Conservation (phyloP, 2,888 invertebrate species). For the Yponomeuta cagnagella region DNA sequence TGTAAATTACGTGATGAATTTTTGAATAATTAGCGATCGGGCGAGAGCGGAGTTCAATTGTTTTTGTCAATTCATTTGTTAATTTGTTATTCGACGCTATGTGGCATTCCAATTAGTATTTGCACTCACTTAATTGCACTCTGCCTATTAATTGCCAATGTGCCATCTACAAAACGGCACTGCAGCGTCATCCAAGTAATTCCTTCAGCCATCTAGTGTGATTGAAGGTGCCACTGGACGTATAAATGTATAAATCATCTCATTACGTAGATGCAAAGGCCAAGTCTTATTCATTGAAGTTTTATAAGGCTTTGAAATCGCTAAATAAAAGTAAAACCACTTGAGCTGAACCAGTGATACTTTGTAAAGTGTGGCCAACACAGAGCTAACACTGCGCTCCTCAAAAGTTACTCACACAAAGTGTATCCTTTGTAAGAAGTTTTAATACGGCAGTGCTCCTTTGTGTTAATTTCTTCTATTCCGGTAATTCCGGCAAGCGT, state of each 20-base stretch:
- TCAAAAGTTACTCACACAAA: slow-evolving; percentile 1
- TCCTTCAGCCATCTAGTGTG: too few relatives aligned
- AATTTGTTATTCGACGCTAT: slow-evolving; percentile 42
- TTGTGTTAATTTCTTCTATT: slow-evolving; percentile 10
- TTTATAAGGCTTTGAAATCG: too few relatives aligned
- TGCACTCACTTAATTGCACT: not conserved
- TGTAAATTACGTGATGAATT: slow-evolving; percentile 37
- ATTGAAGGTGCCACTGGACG: too few relatives aligned
- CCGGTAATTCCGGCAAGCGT: slow-evolving; percentile 4
- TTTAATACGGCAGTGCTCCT: not conserved
- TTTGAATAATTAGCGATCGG: slow-evolving; percentile 54
- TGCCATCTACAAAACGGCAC: too few relatives aligned
- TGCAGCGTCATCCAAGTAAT: too few relatives aligned
- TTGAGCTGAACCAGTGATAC: not conserved
- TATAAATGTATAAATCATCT: too few relatives aligned
- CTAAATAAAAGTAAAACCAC: not conserved
- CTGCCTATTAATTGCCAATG: not conserved
- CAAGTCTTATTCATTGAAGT: too few relatives aligned
- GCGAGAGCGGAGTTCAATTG: slow-evolving; percentile 43
- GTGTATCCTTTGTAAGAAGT: not conserved
- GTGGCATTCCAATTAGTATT: not conserved
- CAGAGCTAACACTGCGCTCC: not conserved
- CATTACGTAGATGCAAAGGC: too few relatives aligned
- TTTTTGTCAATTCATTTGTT: slow-evolving; percentile 54
- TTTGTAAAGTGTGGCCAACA: not conserved